Evolutionary conservation across 2,888 invertebrate species (phyloP).

Genomic region (Bembecia ichneumoniformis): DNA sequence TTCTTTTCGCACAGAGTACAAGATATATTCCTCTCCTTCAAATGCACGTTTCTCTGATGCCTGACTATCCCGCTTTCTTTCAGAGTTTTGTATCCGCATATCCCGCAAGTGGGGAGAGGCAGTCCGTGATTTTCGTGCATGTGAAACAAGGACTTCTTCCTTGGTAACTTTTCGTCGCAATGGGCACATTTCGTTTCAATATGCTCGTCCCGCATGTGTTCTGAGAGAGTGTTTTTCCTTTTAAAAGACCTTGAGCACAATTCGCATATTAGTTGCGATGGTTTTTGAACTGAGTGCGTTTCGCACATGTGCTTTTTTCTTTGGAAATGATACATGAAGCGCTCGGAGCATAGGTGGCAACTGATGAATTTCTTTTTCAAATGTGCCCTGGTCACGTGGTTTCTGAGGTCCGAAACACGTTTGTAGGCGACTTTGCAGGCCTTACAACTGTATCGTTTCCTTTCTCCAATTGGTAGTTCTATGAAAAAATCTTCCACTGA

Average conservation of each 20-base stretch:
- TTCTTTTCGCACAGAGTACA: conserved; percentile 22
- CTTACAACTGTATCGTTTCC: conserved; percentile 17
- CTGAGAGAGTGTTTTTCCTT: conserved; percentile 21
- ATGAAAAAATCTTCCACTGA: conserved; percentile 17
- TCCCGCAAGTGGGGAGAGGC: conserved; percentile 23
- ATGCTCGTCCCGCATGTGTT: conserved; percentile 19
- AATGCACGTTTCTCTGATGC: conserved; percentile 24
- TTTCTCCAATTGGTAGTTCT: conserved; percentile 3
- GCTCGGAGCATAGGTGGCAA: conserved; percentile 18
- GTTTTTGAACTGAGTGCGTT: conserved; percentile 6
- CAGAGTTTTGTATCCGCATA: conserved; percentile 17
- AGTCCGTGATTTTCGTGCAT: conserved; percentile 21
- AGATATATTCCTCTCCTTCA: conserved; percentile 19
- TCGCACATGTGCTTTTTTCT: conserved; percentile 13
- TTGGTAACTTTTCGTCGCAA: conserved; percentile 14
- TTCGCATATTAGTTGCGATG: conserved; percentile 14
- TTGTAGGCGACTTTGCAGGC: conserved; percentile 20
- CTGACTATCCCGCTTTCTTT: conserved; percentile 13
- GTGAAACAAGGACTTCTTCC: conserved; percentile 16
- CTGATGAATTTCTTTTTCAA: conserved; percentile 20
- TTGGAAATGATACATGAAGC: conserved; percentile 23
- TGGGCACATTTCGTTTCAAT: conserved; percentile 15
- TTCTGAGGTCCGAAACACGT: conserved; percentile 18
- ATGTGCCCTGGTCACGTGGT: conserved; percentile 18
- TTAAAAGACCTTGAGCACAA: conserved; percentile 17